These are phyloP conservation scores for Conus canariensis DNA, from an alignment of 2,888 invertebrate genomes.

Conservation along the genomic window DNA sequence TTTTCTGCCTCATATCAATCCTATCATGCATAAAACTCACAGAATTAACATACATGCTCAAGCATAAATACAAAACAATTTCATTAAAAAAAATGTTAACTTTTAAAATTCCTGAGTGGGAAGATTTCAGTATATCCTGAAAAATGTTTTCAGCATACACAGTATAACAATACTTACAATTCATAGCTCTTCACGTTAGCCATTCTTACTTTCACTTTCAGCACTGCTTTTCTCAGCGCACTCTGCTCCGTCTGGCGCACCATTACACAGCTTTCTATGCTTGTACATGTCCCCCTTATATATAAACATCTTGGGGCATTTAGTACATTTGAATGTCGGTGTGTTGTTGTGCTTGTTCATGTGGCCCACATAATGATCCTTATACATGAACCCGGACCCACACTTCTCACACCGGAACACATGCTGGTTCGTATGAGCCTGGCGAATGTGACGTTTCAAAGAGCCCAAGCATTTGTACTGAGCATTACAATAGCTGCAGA, in stretches of 20 bases:
- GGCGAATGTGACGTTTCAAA: constrained; percentile 2
- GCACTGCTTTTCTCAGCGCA: not conserved
- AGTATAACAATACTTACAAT: not conserved
- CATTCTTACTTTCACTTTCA: not conserved
- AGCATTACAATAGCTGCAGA: not conserved
- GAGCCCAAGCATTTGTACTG: constrained; percentile 10
- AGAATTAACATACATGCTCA: too few relatives aligned
- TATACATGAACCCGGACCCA: constrained; percentile 23
- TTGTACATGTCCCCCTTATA: constrained; percentile 30
- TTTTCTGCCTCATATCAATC: too few relatives aligned
- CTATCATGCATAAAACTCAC: too few relatives aligned
- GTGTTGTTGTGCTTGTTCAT: constrained; percentile 36
- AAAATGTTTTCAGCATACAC: not conserved
- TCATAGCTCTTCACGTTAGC: not conserved
- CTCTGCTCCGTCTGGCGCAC: not conserved
- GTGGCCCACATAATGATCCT: constrained; percentile 33
- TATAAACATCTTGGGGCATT: constrained; percentile 25
- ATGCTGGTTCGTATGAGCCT: constrained; percentile 14
- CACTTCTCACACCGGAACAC: constrained; percentile 23
- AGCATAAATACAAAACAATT: too few relatives aligned
- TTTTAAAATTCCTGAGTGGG: not conserved
- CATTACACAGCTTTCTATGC: constrained; percentile 15
- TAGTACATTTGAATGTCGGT: constrained; percentile 15
- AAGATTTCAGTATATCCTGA: not conserved
- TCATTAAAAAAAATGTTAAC: too few relatives aligned